phyloP scores from a whole-genome alignment of 2,888 invertebrate species.

The Drosophila neonasuta region DNA sequence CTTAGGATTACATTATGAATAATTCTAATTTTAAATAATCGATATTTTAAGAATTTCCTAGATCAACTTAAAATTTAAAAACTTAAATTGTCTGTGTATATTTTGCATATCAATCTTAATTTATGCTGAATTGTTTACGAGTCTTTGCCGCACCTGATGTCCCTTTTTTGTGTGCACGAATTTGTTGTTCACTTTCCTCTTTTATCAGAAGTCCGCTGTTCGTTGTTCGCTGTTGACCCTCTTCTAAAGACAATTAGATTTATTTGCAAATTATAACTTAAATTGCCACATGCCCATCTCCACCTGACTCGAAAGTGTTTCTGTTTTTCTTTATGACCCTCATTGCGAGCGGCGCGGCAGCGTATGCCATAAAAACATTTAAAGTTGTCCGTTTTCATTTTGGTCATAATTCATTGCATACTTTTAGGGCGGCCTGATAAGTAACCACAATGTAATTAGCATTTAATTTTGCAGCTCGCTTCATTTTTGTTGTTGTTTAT shows the following conservation, averaged over 20 bases:
- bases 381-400: constrained; percentile 45
- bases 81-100: neutral
- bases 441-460: constrained; percentile 52
- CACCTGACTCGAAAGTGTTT: constrained; percentile 9
- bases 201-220: constrained; percentile 24
- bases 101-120: neutral
- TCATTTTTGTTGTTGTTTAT: constrained; percentile 30
- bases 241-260: constrained; percentile 68
- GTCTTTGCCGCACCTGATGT: neutral
- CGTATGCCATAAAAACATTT: constrained; percentile 56
- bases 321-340: constrained; percentile 34
- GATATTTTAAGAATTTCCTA: too few relatives aligned
- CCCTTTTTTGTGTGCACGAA: neutral
- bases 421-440: constrained; percentile 47
- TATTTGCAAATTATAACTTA: constrained; percentile 70
- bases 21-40: neutral
- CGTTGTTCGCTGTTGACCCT: constrained; percentile 33
- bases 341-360: constrained; percentile 29
- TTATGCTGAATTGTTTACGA: neutral
- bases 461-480: constrained; percentile 50
- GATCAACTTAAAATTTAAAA: neutral
- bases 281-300: constrained; percentile 49
- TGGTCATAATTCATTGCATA: constrained; percentile 59
- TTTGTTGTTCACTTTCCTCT: neutral
- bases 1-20: neutral